Percentiles rank a stretch among this genome's conserved stretches.
Evolutionary conservation across 2,113 vertebrate genomes (phyloP).

Genomic region (Semicossyphus pulcher): DNA sequence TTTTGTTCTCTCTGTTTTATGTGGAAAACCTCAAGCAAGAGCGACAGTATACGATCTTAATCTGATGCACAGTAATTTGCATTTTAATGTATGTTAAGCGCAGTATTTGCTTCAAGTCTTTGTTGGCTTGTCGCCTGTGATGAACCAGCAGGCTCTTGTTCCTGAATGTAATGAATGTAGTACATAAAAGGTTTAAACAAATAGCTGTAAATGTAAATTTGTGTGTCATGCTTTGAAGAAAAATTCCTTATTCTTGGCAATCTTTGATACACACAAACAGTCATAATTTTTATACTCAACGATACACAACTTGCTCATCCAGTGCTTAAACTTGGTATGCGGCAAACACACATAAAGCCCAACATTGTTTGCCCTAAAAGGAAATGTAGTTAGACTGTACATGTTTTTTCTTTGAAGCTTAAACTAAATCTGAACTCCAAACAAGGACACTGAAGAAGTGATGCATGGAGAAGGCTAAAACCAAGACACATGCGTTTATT

Average conservation of each 20-base stretch:
- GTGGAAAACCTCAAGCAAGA: not conserved
- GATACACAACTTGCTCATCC: not conserved
- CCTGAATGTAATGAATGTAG: not conserved
- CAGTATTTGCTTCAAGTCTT: not conserved
- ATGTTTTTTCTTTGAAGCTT: not conserved
- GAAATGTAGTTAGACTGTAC: no score
- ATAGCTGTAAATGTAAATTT: not conserved
- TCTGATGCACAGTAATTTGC: not conserved
- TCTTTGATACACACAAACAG: not conserved
- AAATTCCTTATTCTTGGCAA: not conserved
- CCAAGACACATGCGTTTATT: not conserved
- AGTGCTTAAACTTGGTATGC: not conserved
- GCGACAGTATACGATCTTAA: no score
- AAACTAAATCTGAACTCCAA: not conserved
- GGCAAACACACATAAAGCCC: not conserved
- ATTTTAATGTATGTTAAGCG: not conserved
- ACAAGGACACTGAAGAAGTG: not conserved
- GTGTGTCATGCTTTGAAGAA: not conserved
- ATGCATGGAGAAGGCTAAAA: not conserved
- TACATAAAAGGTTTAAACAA: not conserved
- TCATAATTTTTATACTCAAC: not conserved
- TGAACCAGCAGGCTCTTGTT: not conserved
- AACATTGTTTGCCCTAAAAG: not conserved
- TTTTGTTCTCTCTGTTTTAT: not conserved
- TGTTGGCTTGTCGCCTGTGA: not conserved